Evolutionary conservation across 2,113 vertebrate genomes (phyloP), one percentile per base, ranked within the genome.

Genomic region (Cheirogaleus medius): DNA sequence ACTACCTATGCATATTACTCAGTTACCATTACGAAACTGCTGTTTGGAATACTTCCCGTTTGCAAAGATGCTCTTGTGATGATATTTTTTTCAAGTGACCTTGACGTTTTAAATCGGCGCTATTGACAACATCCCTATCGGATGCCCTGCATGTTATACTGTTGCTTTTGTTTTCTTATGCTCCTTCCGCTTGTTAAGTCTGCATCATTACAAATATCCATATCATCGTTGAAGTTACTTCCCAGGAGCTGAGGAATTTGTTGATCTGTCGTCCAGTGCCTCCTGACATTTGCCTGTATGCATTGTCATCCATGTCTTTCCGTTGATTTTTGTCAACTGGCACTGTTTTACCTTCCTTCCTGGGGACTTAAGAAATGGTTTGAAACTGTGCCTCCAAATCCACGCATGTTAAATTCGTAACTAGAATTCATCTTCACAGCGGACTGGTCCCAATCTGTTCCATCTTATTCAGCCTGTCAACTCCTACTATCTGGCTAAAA

Each of bases 101-200:
- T 21, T 21, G 4, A 64, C 0, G 4, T 34, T 47, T 20, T 12
- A 29, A 8, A 18, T 17, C 5, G 8, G 1, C 54, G 3, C 11
- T 25, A 0, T 3, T 14, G 83, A 5, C 34, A 5, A 42, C 42
- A 4, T 13, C 3, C 29, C 54, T 52, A 1, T 52, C 8, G 4
- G 17, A 37, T 0, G 10, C 4, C 1, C 5, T 13, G 27, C 1
- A 3, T 2, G 6, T 23, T 0, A 2, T 0, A 1, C 0, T 2
- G 0, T 37, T 37, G 3, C 3, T 52, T 52, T 49, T 27, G 1
- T 34, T 71, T 78, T 56, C 25, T 3, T 23, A 0, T 0, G 11
- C 5, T 4, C 15, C 20, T 80, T 56, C 39, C 2, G 2, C 9
- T 47, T 18, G 1, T 80, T 29, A 39, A 29, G 20, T 63, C 23